Base-by-base conservation (phyloP, 2,888 invertebrate genomes). In the Lepidocyrtoides sp. region DNA sequence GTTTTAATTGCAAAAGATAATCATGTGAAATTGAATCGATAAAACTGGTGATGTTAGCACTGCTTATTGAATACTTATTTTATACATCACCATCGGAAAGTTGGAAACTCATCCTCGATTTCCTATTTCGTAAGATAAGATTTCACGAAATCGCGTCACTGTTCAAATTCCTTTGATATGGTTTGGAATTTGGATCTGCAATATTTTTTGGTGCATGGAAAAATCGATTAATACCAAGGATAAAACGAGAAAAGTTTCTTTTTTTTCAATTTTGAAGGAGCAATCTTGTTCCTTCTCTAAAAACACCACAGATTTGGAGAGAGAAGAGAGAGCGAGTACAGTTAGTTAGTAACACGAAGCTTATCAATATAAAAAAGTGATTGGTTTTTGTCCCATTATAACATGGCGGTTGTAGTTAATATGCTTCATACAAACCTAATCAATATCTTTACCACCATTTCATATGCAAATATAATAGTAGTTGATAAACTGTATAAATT, bases 351-450 rank as follows among this genome's bases (percentile, higher is more conserved):
- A 32, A n/a, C 36, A 5, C 29, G 79, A 79, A 72, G 72, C 72
- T 85, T 85, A 85, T 69, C 85, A 57, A 20, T 57, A 77, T 77
- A 77, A 51, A 51, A 51, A 51, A 77, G 66, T 36, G 72, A 85
- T 54, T 85, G 85, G 72, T 85, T 85, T 69, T 54, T 77, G 86
- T 57, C 77, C 54, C 77, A 86, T 75, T 77, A 26, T 48, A 44
- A 79, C 57, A 48, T 26, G 75, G 48, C 44, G 12, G 48, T 75
- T 7, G 10, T 36, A 20, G 20, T 5, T 17, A 41, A n/a, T 20
- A 69, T 1, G 1, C n/a, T 10, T 75, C 20, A 7, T 48, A 48
- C n/a, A n/a, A n/a, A n/a, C n/a, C n/a, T 75, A 75, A 48, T 44
- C 75, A 75, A 12, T 23, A 41, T 72, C 23, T 72, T 41, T 12